These are phyloP conservation scores for Ptilorrhoa leucosticta DNA, from an alignment of 2,113 vertebrate genomes.

Conservation along the genomic window DNA sequence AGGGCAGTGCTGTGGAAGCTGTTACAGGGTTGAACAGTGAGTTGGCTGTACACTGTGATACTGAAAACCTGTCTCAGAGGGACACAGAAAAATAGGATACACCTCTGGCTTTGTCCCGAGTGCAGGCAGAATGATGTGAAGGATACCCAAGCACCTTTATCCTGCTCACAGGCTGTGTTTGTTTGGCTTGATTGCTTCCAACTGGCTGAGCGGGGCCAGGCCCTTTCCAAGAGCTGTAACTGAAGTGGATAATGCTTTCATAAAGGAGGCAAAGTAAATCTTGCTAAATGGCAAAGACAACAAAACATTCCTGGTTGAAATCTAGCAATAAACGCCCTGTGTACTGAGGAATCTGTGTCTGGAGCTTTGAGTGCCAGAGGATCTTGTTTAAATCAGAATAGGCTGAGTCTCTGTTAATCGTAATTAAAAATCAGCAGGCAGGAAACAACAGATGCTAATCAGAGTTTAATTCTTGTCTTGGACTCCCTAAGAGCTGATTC, in stretches of 20 bases:
- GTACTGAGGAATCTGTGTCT: not conserved
- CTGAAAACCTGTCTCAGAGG: not conserved
- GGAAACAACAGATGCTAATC: conserved; percentile 30
- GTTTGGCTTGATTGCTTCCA: not conserved
- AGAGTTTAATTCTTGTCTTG: not conserved
- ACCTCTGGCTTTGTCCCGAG: not conserved
- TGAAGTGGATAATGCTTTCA: not conserved
- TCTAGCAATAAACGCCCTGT: not conserved
- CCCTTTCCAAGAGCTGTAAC: not conserved
- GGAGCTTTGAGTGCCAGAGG: not conserved
- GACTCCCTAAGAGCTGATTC: not conserved
- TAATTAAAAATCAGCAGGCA: conserved; percentile 5
- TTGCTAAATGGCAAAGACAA: conserved; percentile 8
- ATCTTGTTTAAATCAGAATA: not conserved
- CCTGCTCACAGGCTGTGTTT: not conserved
- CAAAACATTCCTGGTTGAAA: not conserved
- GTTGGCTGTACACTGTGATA: not conserved
- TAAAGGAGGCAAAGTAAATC: conserved; percentile 6
- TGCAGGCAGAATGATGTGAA: not conserved
- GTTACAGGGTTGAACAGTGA: not conserved
- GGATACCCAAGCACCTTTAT: not conserved
- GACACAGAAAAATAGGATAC: not conserved
- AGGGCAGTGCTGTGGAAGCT: not conserved
- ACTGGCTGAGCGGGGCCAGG: not conserved
- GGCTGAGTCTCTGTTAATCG: not conserved